phyloP scores from a whole-genome alignment of 2,888 invertebrate species.

The Andrena camellia region DNA sequence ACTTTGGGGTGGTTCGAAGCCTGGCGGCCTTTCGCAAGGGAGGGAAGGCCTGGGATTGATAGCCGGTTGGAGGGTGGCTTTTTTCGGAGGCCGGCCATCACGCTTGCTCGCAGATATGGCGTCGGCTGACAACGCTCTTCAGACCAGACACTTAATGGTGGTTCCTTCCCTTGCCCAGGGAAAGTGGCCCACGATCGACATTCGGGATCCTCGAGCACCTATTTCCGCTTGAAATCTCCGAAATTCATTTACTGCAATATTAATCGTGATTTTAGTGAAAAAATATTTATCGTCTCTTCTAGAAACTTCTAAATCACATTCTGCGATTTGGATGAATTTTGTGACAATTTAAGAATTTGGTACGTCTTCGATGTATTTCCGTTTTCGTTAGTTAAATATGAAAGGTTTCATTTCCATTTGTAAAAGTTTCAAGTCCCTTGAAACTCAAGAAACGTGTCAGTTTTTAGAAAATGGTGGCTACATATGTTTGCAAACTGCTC shows the following conservation, averaged over 20 bases:
- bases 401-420: too few relatives aligned
- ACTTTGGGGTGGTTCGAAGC: conserved; percentile 67
- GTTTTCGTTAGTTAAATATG: too few relatives aligned
- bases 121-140: conserved; percentile 69
- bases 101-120: conserved; percentile 81
- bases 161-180: background rate
- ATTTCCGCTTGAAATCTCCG: background rate
- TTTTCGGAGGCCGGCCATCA: conserved; percentile 82
- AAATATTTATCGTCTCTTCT: too few relatives aligned
- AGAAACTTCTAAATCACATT: too few relatives aligned
- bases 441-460: too few relatives aligned
- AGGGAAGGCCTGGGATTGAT: conserved; percentile 75
- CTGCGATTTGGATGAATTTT: too few relatives aligned
- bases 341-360: too few relatives aligned
- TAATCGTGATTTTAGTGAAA: too few relatives aligned
- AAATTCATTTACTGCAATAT: background rate
- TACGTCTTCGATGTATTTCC: too few relatives aligned
- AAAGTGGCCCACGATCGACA: conserved; percentile 15
- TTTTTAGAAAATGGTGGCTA: background rate
- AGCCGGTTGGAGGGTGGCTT: conserved; percentile 81
- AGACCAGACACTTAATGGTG: conserved; percentile 22
- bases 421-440: too few relatives aligned
- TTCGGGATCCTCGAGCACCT: background rate
- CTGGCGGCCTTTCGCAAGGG: conserved; percentile 71
- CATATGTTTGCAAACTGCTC: background rate